A percentile compares a stretch with the other conserved stretches of the same genome.
These are phyloP conservation scores for Entelurus aequoreus DNA, from an alignment of 2,113 vertebrate genomes.

Conservation along the genomic window DNA sequence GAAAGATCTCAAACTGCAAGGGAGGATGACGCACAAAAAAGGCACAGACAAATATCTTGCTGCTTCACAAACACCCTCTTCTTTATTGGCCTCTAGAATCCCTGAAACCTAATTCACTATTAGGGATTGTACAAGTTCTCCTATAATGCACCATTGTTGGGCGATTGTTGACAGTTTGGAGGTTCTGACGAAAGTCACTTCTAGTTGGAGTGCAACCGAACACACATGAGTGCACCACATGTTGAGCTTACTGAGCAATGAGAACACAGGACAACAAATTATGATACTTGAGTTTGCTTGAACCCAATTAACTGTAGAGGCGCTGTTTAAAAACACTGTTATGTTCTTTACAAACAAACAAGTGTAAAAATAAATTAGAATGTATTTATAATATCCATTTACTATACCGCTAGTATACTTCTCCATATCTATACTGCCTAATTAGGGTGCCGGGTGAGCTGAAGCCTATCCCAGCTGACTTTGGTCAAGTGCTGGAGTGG, in stretches of 20 bases:
- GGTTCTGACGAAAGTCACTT: slow-evolving; percentile 10
- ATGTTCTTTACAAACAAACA: background rate
- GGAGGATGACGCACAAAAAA: slow-evolving; percentile 76
- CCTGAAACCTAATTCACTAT: slow-evolving; percentile 35
- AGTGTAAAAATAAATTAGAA: background rate
- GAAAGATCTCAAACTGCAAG: slow-evolving; percentile 67
- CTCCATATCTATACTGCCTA: too few relatives aligned
- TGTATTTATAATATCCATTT: too few relatives aligned
- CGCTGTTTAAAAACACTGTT: background rate
- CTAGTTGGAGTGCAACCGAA: slow-evolving; percentile 2
- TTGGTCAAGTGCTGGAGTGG: too few relatives aligned
- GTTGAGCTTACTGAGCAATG: background rate
- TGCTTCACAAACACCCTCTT: slow-evolving; percentile 58
- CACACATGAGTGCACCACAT: background rate
- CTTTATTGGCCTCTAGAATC: slow-evolving; percentile 36
- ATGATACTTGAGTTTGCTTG: background rate
- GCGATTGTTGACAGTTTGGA: slow-evolving; percentile 1
- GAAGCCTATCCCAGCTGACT: too few relatives aligned
- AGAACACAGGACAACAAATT: background rate
- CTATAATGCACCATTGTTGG: background rate
- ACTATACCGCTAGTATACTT: too few relatives aligned
- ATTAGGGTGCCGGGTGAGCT: too few relatives aligned
- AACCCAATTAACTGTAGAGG: background rate
- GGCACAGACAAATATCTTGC: slow-evolving; percentile 73
- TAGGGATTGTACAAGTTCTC: slow-evolving; percentile 12